Evolutionary conservation across 2,888 invertebrate species (phyloP).

Genomic region (Agrotis puta): DNA sequence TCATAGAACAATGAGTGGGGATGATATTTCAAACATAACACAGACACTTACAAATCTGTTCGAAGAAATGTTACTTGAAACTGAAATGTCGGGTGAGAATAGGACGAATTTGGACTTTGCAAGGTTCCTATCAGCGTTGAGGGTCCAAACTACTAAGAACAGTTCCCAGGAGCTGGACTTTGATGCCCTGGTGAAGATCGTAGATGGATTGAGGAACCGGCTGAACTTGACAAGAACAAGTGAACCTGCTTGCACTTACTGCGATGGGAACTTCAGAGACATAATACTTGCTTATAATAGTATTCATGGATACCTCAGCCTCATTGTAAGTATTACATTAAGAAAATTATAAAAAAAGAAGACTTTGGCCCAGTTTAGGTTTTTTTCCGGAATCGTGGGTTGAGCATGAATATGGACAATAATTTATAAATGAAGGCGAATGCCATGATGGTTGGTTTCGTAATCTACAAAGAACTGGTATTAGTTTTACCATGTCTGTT

Average conservation of each 20-base stretch:
- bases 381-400: no score
- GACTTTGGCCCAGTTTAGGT: no score
- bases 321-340: conserved; percentile 92
- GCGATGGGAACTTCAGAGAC: conserved; percentile 91
- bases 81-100: conserved; percentile 79
- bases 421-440: no score
- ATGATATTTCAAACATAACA: conserved; percentile 82
- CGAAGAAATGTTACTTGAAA: conserved; percentile 83
- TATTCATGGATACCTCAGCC: conserved; percentile 95
- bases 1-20: conserved; percentile 75
- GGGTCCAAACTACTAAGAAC: conserved; percentile 78
- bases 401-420: no score
- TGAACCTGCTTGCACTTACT: conserved; percentile 88
- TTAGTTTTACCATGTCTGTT: no score
- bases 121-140: conserved; percentile 80
- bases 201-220: conserved; percentile 81
- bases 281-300: conserved; percentile 92
- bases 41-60: conserved; percentile 83
- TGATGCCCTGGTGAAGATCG: conserved; percentile 82
- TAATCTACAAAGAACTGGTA: no score
- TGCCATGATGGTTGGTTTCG: no score
- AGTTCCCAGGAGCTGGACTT: conserved; percentile 83
- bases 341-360: background rate
- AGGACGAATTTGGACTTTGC: conserved; percentile 79
- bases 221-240: conserved; percentile 80